Conservation (phyloP, 2,888 invertebrate genomes). For the Amphipyra tragopoginis region DNA sequence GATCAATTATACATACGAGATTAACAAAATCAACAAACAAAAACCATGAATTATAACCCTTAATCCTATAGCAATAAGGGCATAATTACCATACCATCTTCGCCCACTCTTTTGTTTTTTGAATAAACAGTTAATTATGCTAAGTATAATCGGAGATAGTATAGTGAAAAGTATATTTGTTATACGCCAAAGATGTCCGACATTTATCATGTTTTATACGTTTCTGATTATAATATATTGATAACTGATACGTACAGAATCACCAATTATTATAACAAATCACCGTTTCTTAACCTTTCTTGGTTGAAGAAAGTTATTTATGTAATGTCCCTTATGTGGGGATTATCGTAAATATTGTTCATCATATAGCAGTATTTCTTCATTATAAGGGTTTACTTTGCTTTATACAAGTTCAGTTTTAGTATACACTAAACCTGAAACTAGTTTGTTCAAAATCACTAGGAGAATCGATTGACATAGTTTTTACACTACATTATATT, state of each 20-base stretch:
- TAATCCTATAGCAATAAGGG: slow-evolving; percentile 61
- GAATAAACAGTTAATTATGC: slow-evolving; percentile 84
- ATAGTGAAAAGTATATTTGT: slow-evolving; percentile 41
- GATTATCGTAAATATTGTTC: slow-evolving; percentile 23
- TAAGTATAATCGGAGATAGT: slow-evolving; percentile 62
- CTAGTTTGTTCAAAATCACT: no score
- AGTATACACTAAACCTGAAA: no score
- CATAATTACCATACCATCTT: slow-evolving; percentile 63
- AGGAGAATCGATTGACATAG: no score
- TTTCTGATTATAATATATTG: slow-evolving; percentile 45
- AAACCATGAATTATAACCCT: slow-evolving; percentile 66
- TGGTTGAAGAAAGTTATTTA: slow-evolving; percentile 15
- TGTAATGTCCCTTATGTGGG: slow-evolving; percentile 2
- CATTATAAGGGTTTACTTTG: neutral
- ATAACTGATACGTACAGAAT: slow-evolving; percentile 23
- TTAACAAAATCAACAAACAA: slow-evolving; percentile 55
- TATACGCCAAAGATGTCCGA: slow-evolving; percentile 26
- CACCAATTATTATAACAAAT: slow-evolving; percentile 35
- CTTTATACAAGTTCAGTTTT: no score
- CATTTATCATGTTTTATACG: slow-evolving; percentile 38
- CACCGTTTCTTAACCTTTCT: slow-evolving; percentile 9
- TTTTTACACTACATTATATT: no score
- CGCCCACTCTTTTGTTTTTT: slow-evolving; percentile 79
- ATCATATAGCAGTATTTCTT: neutral
- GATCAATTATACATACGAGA: slow-evolving; percentile 56